A percentile compares a stretch with the other conserved stretches of the same genome.
These are phyloP conservation scores for Cryptosula pallasiana DNA, from an alignment of 2,888 invertebrate genomes.

Conservation along the genomic window DNA sequence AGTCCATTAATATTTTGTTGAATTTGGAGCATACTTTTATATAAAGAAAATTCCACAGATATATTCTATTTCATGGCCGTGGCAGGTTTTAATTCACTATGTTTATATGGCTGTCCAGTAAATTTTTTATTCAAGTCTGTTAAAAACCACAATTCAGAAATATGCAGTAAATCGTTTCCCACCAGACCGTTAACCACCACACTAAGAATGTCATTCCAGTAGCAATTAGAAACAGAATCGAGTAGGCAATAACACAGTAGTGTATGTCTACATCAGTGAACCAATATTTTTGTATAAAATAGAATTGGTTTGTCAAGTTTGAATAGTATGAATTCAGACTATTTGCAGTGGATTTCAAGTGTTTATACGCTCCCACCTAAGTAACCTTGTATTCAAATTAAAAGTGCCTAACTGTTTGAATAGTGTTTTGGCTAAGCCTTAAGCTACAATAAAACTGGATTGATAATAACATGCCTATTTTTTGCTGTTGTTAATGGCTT, in stretches of 20 bases:
- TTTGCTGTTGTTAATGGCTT: slow-evolving; percentile 18
- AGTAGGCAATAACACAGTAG: background rate
- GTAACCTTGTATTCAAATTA: slow-evolving; percentile 14
- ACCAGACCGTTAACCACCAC: no score
- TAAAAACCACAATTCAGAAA: no score
- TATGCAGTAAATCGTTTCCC: no score
- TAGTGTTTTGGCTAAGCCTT: slow-evolving; percentile 20
- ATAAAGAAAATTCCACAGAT: no score
- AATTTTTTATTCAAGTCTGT: no score
- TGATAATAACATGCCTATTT: slow-evolving; percentile 9
- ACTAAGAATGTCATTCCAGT: no score
- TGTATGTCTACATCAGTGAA: background rate
- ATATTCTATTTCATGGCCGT: no score
- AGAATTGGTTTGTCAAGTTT: background rate
- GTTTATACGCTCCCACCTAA: slow-evolving; percentile 16
- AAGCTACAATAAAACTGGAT: slow-evolving; percentile 10
- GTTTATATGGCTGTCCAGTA: no score
- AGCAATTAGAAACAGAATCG: no score
- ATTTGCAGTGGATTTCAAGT: background rate
- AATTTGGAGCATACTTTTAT: no score
- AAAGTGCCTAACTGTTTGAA: slow-evolving; percentile 16
- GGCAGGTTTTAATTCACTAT: no score
- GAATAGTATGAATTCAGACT: background rate
- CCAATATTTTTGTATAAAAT: slow-evolving; percentile 15
- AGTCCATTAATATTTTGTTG: no score